Base-by-base conservation (phyloP, 2,113 vertebrate species). In the Tautogolabrus adspersus region DNA sequence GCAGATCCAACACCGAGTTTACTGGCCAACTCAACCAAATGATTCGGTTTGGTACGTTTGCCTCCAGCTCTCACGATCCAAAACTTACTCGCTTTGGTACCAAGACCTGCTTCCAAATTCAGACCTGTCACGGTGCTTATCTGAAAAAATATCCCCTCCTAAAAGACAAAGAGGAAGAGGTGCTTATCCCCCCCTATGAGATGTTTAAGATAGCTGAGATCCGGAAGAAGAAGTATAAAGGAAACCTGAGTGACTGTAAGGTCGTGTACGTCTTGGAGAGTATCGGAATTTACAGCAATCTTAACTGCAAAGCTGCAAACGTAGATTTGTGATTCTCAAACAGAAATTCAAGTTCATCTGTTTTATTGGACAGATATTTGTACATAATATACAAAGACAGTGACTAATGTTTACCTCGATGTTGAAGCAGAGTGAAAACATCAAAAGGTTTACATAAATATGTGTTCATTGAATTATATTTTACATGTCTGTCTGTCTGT, bases 171-270 rank as follows among this genome's bases (percentile, higher is more conserved):
- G 75, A 83, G 46, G 0, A 63, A 38, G 81, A 83, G 47, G 59
- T 83, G n/a, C 64, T 74, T 13, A 83, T 83, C 23, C 75, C 75
- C 0, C 75, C 81, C 3, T 73, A 83, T 54, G 81, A 83, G 75
- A 44, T 10, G 51, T 83, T 83, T 23, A n/a, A n/a, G 0, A 65
- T 78, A 12, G n/a, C 3, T 1, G 3, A 55, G 13, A 34, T 7
- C 23, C 42, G 0, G 0, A 16, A 16, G 4, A 19, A 19, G 2
- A 11, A 2, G 13, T 0, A 1, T 46, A 8, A 46, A 9, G 49
- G n/a, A 5, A 0, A 21, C 15, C 42, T 74, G 11, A 2, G 0
- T 3, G 57, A 75, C 21, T 84, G 75, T 51, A 0, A 64, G 2
- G 1, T 0, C 7, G 62, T 72, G 0, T 85, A 58, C 58, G 8